Evolutionary conservation across 2,113 vertebrate genomes (phyloP).

Genomic region (crab-eating macaque (Macaca fascicularis)): T2T-MFA8v1.1 NC_088381.1:22723501-22724000

Average conservation of each 20-base stretch:
- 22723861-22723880: no score
- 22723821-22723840: neutral
- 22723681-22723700: neutral
- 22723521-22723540: neutral
- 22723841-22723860: neutral
- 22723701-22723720: neutral
- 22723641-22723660: neutral
- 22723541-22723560: neutral
- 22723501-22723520: neutral
- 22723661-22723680: neutral
- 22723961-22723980: neutral
- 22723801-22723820: neutral
- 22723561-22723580: neutral
- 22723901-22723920: no score
- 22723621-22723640: neutral
- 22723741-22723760: neutral
- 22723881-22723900: neutral
- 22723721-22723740: neutral
- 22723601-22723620: neutral
- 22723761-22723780: neutral
- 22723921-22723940: neutral
- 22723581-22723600: neutral
- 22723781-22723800: neutral
- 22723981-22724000: neutral
- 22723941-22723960: neutral